Evolutionary conservation across 2,113 vertebrate genomes (phyloP).

Genomic region (Cranoglanis bouderius): DNA sequence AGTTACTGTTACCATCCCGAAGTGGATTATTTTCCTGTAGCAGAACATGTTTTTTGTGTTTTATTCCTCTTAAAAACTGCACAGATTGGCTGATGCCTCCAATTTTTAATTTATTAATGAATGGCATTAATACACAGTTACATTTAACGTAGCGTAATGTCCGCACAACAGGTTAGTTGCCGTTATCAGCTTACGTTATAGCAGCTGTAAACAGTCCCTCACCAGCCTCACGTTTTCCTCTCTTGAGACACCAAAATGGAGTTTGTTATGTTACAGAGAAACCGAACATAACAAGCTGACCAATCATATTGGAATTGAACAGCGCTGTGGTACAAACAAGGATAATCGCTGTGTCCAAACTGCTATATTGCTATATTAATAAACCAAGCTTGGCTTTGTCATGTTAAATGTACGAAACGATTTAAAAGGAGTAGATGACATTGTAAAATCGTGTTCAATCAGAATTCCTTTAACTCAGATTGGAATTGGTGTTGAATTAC

Average conservation of each 20-base stretch:
- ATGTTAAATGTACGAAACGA: neutral
- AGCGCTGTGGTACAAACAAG: neutral
- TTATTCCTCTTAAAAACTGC: neutral
- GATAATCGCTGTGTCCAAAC: neutral
- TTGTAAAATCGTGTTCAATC: too few relatives aligned
- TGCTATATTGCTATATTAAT: neutral
- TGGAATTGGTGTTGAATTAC: neutral
- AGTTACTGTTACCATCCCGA: neutral
- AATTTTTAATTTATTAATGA: neutral
- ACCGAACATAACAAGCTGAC: neutral
- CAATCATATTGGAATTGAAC: neutral
- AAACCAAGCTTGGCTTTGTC: neutral
- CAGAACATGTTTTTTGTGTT: neutral
- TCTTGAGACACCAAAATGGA: too few relatives aligned
- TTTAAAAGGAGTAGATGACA: neutral
- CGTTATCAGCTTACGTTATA: neutral
- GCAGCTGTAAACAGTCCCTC: neutral
- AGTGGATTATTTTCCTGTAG: neutral
- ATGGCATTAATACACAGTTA: neutral
- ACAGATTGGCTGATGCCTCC: neutral
- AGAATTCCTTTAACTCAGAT: neutral
- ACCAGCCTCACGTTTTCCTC: neutral
- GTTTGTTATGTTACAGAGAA: neutral
- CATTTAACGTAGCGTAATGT: neutral
- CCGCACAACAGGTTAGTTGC: neutral